A percentile compares a stretch with the other conserved stretches of the same genome.
phyloP scores from a whole-genome alignment of 2,797 vertebrate species.

The Myiotriccus ornatus region DNA sequence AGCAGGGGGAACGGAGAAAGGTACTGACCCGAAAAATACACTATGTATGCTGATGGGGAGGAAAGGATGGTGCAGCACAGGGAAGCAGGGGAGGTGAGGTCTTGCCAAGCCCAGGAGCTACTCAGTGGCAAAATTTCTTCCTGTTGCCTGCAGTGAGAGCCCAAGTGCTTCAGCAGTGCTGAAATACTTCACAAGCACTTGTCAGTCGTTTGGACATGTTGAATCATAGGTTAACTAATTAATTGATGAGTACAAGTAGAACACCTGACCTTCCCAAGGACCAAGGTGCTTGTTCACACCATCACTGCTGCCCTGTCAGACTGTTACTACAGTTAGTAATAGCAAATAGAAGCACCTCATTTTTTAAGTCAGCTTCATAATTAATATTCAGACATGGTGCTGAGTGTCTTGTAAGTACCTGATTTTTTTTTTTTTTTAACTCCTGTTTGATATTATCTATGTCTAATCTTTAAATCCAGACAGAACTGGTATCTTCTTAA shows the following conservation, averaged over 20 bases:
- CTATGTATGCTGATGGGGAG: not conserved
- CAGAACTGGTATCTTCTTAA: not conserved
- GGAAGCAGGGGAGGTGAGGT: not conserved
- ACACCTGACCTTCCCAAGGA: not conserved
- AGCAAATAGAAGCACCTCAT: not conserved
- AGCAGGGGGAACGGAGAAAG: not conserved
- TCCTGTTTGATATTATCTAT: not conserved
- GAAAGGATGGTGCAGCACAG: not conserved
- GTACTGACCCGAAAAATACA: not conserved
- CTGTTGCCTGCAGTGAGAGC: not conserved
- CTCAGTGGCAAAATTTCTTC: not conserved
- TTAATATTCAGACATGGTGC: not conserved
- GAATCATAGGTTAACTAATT: not conserved
- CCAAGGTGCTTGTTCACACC: not conserved
- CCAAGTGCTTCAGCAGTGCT: not conserved
- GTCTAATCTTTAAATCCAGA: not conserved
- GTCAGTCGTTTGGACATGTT: not conserved
- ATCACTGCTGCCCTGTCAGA: not conserved
- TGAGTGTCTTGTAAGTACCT: not conserved
- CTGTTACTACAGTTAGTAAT: not conserved
- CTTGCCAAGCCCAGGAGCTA: not conserved
- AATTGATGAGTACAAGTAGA: not conserved
- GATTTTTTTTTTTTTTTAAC: not conserved
- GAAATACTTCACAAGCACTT: not conserved
- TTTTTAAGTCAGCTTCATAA: not conserved